A percentile compares a stretch with the other conserved stretches of the same genome.
phyloP scores from a whole-genome alignment of 2,113 vertebrate genomes.

The Heterotis niloticus region DNA sequence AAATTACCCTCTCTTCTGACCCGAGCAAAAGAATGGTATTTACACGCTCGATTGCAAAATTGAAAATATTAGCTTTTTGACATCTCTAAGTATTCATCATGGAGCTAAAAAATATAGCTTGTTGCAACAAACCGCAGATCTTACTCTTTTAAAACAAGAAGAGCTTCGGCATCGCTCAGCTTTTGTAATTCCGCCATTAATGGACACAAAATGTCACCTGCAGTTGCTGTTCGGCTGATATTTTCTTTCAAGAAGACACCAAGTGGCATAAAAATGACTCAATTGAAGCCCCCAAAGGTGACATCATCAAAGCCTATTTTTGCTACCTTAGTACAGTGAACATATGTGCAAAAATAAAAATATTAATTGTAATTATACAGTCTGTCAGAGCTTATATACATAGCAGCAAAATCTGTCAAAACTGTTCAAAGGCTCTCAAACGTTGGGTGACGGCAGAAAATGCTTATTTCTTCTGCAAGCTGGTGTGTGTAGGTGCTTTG shows the following conservation, averaged over 20 bases:
- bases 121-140: background rate
- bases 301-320: constrained; percentile 55
- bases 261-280: background rate
- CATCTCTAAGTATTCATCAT: background rate
- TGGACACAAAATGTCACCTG: background rate
- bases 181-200: background rate
- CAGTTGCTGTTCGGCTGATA: background rate
- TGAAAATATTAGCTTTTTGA: too few relatives aligned
- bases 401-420: constrained; percentile 68
- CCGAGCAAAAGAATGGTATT: too few relatives aligned
- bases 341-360: constrained; percentile 38
- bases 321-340: constrained; percentile 41
- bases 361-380: constrained; percentile 62
- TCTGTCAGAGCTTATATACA: constrained; percentile 47
- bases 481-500: constrained; percentile 58
- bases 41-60: too few relatives aligned
- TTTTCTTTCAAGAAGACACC: background rate
- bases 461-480: constrained; percentile 27
- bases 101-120: background rate
- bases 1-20: too few relatives aligned
- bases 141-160: background rate
- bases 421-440: constrained; percentile 54
- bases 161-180: too few relatives aligned
- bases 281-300: background rate
- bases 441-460: constrained; percentile 36